phyloP scores from a whole-genome alignment of 2,797 vertebrate genomes.

The Bryconaethiops microstoma region DNA sequence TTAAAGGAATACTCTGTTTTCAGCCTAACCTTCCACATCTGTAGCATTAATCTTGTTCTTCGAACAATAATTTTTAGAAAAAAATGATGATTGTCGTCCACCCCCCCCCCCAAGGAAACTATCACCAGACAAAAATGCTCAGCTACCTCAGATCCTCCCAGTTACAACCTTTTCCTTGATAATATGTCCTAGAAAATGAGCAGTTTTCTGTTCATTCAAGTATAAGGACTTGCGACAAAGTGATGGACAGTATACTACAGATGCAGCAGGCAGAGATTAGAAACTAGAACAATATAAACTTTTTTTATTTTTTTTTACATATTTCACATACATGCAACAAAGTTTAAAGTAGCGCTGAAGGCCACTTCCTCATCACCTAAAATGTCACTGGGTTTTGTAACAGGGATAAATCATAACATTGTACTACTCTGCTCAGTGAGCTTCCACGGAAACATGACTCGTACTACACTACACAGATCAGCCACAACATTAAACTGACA shows the following conservation, averaged over 20 bases:
- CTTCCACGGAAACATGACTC: conserved; percentile 31
- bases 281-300: neutral
- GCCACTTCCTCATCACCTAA: neutral
- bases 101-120: too few species aligned
- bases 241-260: neutral
- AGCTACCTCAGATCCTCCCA: too few species aligned
- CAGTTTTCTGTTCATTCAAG: neutral
- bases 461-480: neutral
- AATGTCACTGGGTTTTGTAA: conserved; percentile 28
- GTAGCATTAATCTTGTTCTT: neutral
- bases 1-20: neutral
- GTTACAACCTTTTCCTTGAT: too few species aligned
- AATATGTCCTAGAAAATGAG: too few species aligned
- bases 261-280: neutral
- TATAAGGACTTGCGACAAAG: neutral
- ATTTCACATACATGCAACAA: neutral
- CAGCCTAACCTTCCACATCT: neutral
- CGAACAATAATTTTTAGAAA: too few species aligned
- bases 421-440: neutral
- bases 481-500: too few species aligned
- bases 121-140: too few species aligned
- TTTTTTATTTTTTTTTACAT: too few species aligned
- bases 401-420: neutral
- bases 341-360: too few species aligned
- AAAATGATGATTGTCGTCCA: too few species aligned